Percentiles rank a stretch among this genome's conserved stretches.
These are phyloP conservation scores for Parapristionchus giblindavisi DNA, from an alignment of 2,888 invertebrate species.

Conservation along the genomic window DNA sequence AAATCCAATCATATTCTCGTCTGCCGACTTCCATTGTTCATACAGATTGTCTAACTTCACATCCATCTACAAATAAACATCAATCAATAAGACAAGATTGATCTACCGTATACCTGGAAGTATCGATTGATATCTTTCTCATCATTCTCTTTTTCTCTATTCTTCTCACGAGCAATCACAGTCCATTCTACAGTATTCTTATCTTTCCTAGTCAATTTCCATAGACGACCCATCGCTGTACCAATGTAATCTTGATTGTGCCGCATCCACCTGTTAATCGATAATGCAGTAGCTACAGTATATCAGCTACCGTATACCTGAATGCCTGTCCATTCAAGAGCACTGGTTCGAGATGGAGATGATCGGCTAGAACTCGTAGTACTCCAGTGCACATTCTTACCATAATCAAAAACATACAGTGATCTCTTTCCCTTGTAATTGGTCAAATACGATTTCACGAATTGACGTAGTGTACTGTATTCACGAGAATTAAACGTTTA, in stretches of 20 bases:
- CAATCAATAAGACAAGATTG: neutral
- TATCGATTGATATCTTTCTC: constrained; percentile 34
- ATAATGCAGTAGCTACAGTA: neutral
- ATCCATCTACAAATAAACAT: constrained; percentile 12
- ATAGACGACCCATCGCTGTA: constrained; percentile 27
- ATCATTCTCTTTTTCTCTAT: constrained; percentile 33
- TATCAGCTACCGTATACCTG: too few relatives aligned
- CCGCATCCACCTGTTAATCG: constrained; percentile 1
- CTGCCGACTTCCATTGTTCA: constrained; percentile 22
- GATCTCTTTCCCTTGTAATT: too few relatives aligned
- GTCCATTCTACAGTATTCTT: constrained; percentile 20
- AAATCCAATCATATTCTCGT: neutral
- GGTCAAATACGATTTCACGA: too few relatives aligned
- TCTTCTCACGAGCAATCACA: constrained; percentile 16
- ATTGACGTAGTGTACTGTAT: too few relatives aligned
- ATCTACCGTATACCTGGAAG: constrained; percentile 42
- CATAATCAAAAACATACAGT: too few relatives aligned
- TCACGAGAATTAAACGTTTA: too few relatives aligned
- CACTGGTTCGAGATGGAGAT: constrained; percentile 9
- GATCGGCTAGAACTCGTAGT: neutral
- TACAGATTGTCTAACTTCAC: constrained; percentile 12
- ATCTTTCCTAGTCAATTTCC: constrained; percentile 25
- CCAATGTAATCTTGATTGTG: constrained; percentile 8
- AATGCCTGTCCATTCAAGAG: constrained; percentile 33
- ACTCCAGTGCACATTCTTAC: neutral